A percentile compares a stretch with the other conserved stretches of the same genome.
These are phyloP conservation scores for Brachionus angularis DNA, from an alignment of 1,140 invertebrate species.

Conservation along the genomic window DNA sequence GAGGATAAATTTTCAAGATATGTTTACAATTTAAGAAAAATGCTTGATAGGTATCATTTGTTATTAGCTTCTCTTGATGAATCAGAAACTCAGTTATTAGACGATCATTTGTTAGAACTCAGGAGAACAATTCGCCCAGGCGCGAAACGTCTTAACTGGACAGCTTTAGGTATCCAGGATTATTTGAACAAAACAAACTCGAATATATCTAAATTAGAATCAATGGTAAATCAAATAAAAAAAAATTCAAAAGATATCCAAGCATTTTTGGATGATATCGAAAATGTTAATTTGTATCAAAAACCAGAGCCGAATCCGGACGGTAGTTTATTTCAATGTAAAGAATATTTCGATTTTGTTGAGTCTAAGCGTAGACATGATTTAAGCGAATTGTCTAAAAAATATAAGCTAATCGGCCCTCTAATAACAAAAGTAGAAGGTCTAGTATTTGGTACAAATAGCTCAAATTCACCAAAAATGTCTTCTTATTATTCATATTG, in stretches of 20 bases:
- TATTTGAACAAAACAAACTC: constrained; percentile 64
- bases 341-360: constrained; percentile 68
- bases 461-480: constrained; percentile 57
- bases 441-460: constrained; percentile 58
- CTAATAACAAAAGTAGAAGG: constrained; percentile 76
- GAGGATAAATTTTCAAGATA: constrained; percentile 59
- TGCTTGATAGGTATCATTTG: constrained; percentile 55
- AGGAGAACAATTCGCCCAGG: constrained; percentile 74
- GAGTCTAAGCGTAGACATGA: constrained; percentile 66
- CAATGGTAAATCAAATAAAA: constrained; percentile 68
- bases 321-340: constrained; percentile 45
- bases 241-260: constrained; percentile 70
- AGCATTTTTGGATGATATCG: constrained; percentile 51
- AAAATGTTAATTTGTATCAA: constrained; percentile 56
- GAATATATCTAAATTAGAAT: constrained; percentile 62
- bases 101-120: constrained; percentile 66
- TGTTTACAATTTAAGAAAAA: constrained; percentile 54
- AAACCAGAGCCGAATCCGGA: constrained; percentile 50
- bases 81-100: constrained; percentile 56
- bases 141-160: constrained; percentile 74
- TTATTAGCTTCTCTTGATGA: constrained; percentile 53
- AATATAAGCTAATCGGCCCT: constrained; percentile 70
- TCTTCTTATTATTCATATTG: constrained; percentile 59
- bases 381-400: constrained; percentile 64
- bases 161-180: constrained; percentile 72